phyloP scores from a whole-genome alignment of 2,888 invertebrate genomes.

The Hypsopygia costalis region DNA sequence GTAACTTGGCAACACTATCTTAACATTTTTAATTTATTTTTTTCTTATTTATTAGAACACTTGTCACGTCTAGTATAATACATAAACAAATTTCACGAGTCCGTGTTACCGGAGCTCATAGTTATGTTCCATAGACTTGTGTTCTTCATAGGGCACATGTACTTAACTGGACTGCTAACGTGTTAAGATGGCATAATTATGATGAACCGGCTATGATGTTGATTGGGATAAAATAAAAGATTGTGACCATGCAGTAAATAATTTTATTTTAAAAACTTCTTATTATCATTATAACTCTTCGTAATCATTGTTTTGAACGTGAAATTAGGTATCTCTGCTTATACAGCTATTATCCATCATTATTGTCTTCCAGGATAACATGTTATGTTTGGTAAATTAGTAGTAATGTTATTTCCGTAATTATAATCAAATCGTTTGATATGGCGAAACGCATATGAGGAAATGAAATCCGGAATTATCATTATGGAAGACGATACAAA shows the following conservation, averaged over 20 bases:
- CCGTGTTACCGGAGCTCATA: too few relatives aligned
- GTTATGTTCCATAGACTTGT: too few relatives aligned
- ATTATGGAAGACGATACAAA: constrained; percentile 75
- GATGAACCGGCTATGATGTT: too few relatives aligned
- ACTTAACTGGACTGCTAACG: too few relatives aligned
- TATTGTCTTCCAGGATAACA: constrained; percentile 77
- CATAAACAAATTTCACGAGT: too few relatives aligned
- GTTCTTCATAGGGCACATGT: too few relatives aligned
- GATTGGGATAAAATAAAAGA: constrained; percentile 51
- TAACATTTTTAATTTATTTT: too few relatives aligned
- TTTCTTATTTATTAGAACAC: too few relatives aligned
- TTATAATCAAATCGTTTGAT: constrained; percentile 33
- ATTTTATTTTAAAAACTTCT: constrained; percentile 75
- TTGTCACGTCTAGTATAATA: too few relatives aligned
- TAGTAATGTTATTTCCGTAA: too few relatives aligned
- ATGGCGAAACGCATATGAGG: constrained; percentile 42
- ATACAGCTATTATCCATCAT: constrained; percentile 71
- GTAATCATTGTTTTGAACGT: constrained; percentile 62
- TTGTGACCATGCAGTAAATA: constrained; percentile 68
- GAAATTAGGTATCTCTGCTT: constrained; percentile 68
- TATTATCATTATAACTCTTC: constrained; percentile 62
- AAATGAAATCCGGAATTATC: constrained; percentile 54
- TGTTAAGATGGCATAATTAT: too few relatives aligned
- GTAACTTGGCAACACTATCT: too few relatives aligned
- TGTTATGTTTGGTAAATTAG: constrained; percentile 53